Evolutionary conservation across 2,113 vertebrate genomes (phyloP).

Genomic region (Limanda limanda): DNA sequence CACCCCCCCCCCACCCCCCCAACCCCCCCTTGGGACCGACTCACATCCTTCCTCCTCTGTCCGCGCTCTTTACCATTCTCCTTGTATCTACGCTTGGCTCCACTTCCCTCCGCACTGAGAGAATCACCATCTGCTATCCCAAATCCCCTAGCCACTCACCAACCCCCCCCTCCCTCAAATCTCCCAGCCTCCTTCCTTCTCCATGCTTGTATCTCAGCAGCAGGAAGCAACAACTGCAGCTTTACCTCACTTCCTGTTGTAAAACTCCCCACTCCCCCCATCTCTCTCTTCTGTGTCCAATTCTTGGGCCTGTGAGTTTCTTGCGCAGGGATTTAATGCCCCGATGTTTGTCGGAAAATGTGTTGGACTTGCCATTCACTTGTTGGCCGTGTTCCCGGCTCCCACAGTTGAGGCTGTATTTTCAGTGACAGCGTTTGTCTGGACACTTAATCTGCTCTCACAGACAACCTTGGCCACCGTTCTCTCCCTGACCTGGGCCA

Average conservation of each 20-base stretch:
- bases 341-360: constrained; percentile 20
- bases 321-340: background rate
- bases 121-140: constrained; percentile 68
- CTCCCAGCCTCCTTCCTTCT: constrained; percentile 48
- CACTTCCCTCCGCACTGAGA: constrained; percentile 63
- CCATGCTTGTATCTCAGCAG: constrained; percentile 48
- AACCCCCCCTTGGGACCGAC: constrained; percentile 49
- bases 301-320: background rate
- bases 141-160: constrained; percentile 45
- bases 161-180: constrained; percentile 6
- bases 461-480: constrained; percentile 70
- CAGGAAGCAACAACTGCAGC: constrained; percentile 73
- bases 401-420: constrained; percentile 58
- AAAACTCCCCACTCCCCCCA: background rate
- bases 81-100: constrained; percentile 57
- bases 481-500: constrained; percentile 68
- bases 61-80: constrained; percentile 62
- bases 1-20: constrained; percentile 55
- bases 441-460: constrained; percentile 68
- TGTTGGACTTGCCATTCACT: constrained; percentile 20
- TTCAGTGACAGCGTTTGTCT: constrained; percentile 55
- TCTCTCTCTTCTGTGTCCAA: background rate
- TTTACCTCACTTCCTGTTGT: constrained; percentile 74
- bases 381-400: constrained; percentile 38
- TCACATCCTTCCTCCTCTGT: constrained; percentile 75